phyloP scores from a whole-genome alignment of 2,113 vertebrate species.

The Phycodurus eques region DNA sequence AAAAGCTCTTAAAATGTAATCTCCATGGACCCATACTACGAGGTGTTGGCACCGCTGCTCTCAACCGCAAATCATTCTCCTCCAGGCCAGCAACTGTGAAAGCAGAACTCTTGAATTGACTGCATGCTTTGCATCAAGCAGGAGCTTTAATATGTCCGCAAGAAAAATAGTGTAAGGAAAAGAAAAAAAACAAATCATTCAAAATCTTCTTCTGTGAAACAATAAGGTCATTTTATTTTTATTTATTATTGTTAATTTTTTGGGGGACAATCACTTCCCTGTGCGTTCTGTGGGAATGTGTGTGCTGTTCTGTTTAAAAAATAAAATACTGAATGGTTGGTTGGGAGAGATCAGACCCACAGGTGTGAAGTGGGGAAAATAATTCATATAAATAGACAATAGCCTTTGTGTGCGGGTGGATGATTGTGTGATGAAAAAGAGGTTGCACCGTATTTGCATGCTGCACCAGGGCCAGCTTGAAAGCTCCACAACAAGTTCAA shows the following conservation, averaged over 20 bases:
- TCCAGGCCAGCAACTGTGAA: slow-evolving; percentile 32
- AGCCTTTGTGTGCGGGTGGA: slow-evolving; percentile 34
- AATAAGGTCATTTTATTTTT: neutral
- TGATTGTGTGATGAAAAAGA: slow-evolving; percentile 35
- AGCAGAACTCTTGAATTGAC: slow-evolving; percentile 23
- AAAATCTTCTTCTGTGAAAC: slow-evolving; percentile 22
- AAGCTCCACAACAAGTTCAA: neutral
- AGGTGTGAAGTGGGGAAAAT: slow-evolving; percentile 53
- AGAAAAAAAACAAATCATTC: slow-evolving; percentile 2
- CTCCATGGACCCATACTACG: slow-evolving; percentile 67
- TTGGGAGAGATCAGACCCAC: slow-evolving; percentile 31
- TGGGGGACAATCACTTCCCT: slow-evolving; percentile 29
- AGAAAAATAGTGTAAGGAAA: neutral
- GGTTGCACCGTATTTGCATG: slow-evolving; percentile 5
- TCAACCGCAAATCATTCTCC: slow-evolving; percentile 30
- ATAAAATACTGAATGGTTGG: slow-evolving; percentile 9
- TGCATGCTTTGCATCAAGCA: slow-evolving; percentile 9
- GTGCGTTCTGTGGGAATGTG: slow-evolving; percentile 32
- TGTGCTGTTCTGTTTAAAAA: slow-evolving; percentile 16
- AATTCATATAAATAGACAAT: slow-evolving; percentile 39
- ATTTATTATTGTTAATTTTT: slow-evolving; percentile 15
- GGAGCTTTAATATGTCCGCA: neutral
- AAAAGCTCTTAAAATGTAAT: slow-evolving; percentile 75
- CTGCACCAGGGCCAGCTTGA: slow-evolving; percentile 16
- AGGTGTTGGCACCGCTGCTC: slow-evolving; percentile 49